Base-by-base conservation (phyloP, 2,113 vertebrate species). In the Actenoides hombroni region DNA sequence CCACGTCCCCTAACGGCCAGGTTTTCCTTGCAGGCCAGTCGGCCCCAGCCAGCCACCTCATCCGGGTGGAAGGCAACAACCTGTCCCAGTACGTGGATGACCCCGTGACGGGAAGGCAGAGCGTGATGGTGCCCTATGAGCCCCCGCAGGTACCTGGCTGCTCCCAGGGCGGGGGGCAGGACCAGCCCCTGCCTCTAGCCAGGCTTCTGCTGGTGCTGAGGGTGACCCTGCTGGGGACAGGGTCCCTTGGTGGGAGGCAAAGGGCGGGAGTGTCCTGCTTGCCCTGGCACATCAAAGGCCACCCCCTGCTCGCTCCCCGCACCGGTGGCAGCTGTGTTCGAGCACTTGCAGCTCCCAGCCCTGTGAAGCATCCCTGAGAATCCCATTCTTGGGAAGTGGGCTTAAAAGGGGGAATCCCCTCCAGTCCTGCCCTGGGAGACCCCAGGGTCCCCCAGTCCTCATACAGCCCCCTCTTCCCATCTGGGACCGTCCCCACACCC, bases 1-100 rank as follows among this genome's bases (percentile, higher is more conserved):
- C 49, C 53, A 0, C 1, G 0, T 25, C 54, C 92, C 15, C 93
- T 97, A 19, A 98, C 79, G 23, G 12, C 0, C 4, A 1, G 6
- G 3, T 94, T 74, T 89, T 15, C 51, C 92, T 90, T 23, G 70
- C 97, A 99, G 99, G 99, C 85, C 99, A 99, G 98, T 92, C 98
- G 4, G 99, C 99, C 29, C 99, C 99, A 0, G 99, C 99, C 84
- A 99, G 99, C 96, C 99, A 99, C 97, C 98, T 99, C 71, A 99
- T 99, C 96, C 98, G 99, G 2, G 99, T 99, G 93, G 99, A 99
- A 90, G 99, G 99, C 35, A 99, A 99, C 97, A 99, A 99, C 93
- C 98, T 99, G 57, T 97, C 97, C 2, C 99, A 99, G 97, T 99
- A 99, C 1, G 98, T 99, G 96, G 99, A 99, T 1, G 99, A 99